phyloP scores from a whole-genome alignment of 1,140 invertebrate species.

The Holotrichia oblita region DNA sequence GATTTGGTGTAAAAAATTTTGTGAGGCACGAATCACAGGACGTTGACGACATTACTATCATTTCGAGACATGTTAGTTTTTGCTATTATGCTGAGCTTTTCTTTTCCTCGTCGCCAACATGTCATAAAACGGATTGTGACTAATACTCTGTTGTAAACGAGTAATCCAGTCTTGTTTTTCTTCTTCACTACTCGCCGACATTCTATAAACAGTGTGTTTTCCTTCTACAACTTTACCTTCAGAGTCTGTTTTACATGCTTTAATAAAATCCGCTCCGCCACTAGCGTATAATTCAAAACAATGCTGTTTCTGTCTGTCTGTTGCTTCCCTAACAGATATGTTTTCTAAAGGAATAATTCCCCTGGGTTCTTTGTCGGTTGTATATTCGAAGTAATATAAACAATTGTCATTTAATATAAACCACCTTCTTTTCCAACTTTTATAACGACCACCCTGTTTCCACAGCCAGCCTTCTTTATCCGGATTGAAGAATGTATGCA shows the following conservation, averaged over 20 bases:
- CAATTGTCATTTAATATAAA: slow-evolving; percentile 99
- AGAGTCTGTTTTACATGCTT: slow-evolving; percentile 98
- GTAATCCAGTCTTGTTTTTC: slow-evolving; percentile 98
- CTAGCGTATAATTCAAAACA: slow-evolving; percentile 95
- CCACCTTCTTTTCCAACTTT: slow-evolving; percentile 99
- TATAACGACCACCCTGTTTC: slow-evolving; percentile 96
- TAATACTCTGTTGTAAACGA: slow-evolving; percentile 93
- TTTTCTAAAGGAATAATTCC: slow-evolving; percentile 80
- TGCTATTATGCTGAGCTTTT: slow-evolving; percentile 81
- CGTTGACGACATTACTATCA: slow-evolving; percentile 24
- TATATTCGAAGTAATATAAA: slow-evolving; percentile 99
- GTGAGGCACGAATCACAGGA: slow-evolving; percentile 32
- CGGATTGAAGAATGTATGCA: slow-evolving; percentile 99
- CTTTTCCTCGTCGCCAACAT: slow-evolving; percentile 95
- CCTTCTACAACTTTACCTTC: slow-evolving; percentile 96
- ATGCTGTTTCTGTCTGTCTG: slow-evolving; percentile 90
- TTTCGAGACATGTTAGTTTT: slow-evolving; percentile 34
- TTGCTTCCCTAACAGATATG: slow-evolving; percentile 84
- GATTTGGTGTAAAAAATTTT: slow-evolving; percentile 33
- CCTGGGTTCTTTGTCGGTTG: slow-evolving; percentile 97
- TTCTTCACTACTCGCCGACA: slow-evolving; percentile 94
- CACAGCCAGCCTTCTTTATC: slow-evolving; percentile 99
- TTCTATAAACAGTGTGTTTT: slow-evolving; percentile 74
- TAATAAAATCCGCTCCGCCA: slow-evolving; percentile 89
- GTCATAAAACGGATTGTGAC: slow-evolving; percentile 98